These are phyloP conservation scores for Psittacula echo DNA, from an alignment of 2,797 vertebrate genomes.

Conservation along the genomic window DNA sequence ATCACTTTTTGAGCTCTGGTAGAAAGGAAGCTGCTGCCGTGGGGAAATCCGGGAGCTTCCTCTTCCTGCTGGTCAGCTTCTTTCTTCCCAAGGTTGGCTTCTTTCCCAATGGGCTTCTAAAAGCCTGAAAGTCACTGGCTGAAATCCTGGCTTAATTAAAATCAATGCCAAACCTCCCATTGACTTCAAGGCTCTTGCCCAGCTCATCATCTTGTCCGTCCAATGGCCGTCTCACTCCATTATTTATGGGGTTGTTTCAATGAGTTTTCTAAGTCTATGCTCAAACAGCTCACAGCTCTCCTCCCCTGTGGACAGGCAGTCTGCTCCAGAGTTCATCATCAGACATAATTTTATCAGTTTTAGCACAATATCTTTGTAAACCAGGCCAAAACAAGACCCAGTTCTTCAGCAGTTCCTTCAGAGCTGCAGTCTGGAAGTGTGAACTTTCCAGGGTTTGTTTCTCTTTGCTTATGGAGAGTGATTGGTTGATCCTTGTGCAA, in stretches of 20 bases:
- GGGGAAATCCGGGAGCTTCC: conserved; percentile 31
- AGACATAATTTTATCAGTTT: neutral
- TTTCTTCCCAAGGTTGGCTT: neutral
- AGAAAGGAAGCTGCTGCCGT: neutral
- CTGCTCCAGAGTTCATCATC: neutral
- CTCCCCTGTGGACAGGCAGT: neutral
- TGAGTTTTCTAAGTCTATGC: neutral
- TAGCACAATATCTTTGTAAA: neutral
- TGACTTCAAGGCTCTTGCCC: conserved; percentile 36
- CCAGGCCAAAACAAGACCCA: neutral
- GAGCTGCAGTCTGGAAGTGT: neutral
- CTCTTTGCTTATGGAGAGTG: fast-evolving
- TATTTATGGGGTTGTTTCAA: neutral
- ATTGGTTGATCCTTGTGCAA: neutral
- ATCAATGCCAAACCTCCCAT: conserved; percentile 32
- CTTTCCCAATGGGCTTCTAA: conserved; percentile 34
- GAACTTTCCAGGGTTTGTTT: neutral
- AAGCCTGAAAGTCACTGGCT: conserved; percentile 53
- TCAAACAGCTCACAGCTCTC: neutral
- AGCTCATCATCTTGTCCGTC: neutral
- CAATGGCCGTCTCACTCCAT: neutral
- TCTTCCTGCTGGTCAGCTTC: conserved; percentile 58
- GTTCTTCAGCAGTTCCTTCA: neutral
- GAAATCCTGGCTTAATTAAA: conserved; percentile 68
- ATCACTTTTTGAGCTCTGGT: neutral